These are phyloP conservation scores for Pegoplata infirma DNA, from an alignment of 2,888 invertebrate species.

Conservation along the genomic window DNA sequence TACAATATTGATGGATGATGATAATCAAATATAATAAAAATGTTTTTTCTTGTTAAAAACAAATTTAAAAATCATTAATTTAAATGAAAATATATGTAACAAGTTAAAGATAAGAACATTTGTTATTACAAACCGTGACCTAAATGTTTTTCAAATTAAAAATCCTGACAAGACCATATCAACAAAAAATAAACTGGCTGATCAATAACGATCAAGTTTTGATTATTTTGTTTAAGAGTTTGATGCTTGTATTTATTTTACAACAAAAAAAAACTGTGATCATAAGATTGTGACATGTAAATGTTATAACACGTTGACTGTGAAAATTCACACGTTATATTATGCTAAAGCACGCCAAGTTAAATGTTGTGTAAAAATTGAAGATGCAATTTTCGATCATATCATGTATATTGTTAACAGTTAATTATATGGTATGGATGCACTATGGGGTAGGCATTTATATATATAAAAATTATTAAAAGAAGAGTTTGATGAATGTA, in stretches of 20 bases:
- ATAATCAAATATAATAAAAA: conserved; percentile 46
- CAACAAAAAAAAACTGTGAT: conserved; percentile 17
- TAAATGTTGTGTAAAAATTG: conserved; percentile 32
- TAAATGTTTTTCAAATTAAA: conserved; percentile 25
- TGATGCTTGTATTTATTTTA: conserved; percentile 11
- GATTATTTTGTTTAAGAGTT: conserved; percentile 32
- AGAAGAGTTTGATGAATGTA: too few relatives aligned
- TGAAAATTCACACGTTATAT: conserved; percentile 60
- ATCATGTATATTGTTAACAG: conserved; percentile 49
- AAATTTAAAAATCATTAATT: conserved; percentile 44
- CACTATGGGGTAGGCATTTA: conserved; percentile 23
- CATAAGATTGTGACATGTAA: conserved; percentile 57
- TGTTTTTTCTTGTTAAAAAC: conserved; percentile 36
- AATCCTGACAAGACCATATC: conserved; percentile 7
- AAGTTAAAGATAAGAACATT: conserved; percentile 41
- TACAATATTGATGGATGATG: conserved; percentile 11
- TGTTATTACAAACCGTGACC: conserved; percentile 24
- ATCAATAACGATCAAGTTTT: conserved; percentile 55
- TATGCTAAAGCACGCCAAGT: not conserved
- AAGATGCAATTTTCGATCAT: conserved; percentile 35
- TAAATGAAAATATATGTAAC: not conserved
- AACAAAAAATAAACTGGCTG: conserved; percentile 16
- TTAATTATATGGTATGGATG: not conserved
- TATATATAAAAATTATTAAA: too few relatives aligned
- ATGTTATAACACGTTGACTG: conserved; percentile 55